These are phyloP conservation scores for Halcyon malimbica DNA, from an alignment of 2,113 vertebrate species.

Conservation along the genomic window DNA sequence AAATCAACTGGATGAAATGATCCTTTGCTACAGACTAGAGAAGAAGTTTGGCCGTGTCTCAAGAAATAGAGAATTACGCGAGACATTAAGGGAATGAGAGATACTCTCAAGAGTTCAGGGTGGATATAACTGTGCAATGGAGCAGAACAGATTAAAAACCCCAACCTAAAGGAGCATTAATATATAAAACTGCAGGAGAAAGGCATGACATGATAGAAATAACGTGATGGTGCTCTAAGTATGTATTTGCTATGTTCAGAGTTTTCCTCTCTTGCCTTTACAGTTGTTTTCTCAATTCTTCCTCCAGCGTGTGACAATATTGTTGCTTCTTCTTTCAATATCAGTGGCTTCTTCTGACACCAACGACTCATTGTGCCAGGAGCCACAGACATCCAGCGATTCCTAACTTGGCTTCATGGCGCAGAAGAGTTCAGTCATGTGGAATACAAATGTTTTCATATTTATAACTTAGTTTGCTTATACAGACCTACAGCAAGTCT, in stretches of 20 bases:
- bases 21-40: background rate
- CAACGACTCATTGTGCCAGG: background rate
- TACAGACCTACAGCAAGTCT: background rate
- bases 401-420: background rate
- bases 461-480: background rate
- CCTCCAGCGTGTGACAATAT: background rate
- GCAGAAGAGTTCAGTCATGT: background rate
- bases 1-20: constrained; percentile 29
- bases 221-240: background rate
- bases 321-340: background rate
- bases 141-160: constrained; percentile 59
- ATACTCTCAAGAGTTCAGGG: constrained; percentile 14
- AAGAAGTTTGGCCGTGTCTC: constrained; percentile 34
- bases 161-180: constrained; percentile 24
- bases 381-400: background rate
- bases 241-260: background rate
- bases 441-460: background rate
- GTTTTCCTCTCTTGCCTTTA: background rate
- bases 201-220: background rate
- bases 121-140: constrained; percentile 18
- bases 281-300: background rate
- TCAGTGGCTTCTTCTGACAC: background rate
- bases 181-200: background rate
- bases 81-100: constrained; percentile 26
- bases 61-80: background rate